These are phyloP conservation scores for Cavia porcellus DNA, from an alignment of 2,113 vertebrate genomes.

Conservation along the genomic window DNA sequence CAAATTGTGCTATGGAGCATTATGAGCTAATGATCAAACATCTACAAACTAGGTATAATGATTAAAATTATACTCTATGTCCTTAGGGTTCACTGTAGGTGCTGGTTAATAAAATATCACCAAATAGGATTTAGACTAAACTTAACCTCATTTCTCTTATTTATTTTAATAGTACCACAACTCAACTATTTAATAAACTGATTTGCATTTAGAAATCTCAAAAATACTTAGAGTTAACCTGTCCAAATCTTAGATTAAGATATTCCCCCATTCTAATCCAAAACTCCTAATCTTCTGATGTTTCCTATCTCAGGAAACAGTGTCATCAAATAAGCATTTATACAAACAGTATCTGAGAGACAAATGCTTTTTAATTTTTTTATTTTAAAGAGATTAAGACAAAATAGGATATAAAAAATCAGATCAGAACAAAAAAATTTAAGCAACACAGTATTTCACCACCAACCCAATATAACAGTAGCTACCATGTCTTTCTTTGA, in stretches of 20 bases:
- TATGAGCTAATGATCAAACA: constrained; percentile 42
- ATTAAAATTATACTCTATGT: background rate
- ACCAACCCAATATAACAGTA: no score
- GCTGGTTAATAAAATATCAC: background rate
- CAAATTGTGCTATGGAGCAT: constrained; percentile 54
- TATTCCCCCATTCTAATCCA: background rate
- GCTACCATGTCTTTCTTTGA: no score
- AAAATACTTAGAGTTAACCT: background rate
- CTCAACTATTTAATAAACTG: background rate
- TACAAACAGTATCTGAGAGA: background rate
- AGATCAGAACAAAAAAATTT: no score
- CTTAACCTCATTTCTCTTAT: background rate
- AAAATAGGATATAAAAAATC: no score
- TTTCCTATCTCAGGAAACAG: background rate
- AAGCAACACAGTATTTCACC: no score
- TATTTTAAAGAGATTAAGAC: no score
- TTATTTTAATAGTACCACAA: background rate
- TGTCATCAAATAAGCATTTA: background rate
- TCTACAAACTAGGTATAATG: background rate
- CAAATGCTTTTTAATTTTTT: no score
- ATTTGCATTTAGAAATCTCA: background rate
- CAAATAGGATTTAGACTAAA: background rate
- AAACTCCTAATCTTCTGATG: background rate
- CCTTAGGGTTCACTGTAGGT: background rate
- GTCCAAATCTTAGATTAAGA: background rate